Evolutionary conservation across 1,140 invertebrate genomes (phyloP).

Genomic region (Hypsibius dujardini): DNA sequence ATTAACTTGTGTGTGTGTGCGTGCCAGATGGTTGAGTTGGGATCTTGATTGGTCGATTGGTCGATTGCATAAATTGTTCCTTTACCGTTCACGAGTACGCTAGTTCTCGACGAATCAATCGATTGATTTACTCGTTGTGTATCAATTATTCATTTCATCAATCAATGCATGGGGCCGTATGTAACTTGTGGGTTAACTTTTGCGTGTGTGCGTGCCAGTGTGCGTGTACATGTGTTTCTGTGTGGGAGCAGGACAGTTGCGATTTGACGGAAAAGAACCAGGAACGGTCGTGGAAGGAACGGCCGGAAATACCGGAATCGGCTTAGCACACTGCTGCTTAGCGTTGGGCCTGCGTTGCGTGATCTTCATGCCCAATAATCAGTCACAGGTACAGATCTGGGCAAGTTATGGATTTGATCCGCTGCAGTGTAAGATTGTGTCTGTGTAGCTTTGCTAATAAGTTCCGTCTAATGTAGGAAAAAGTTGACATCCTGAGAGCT

Average conservation of each 20-base stretch:
- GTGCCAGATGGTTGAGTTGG: too few species aligned
- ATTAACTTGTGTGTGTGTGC: too few species aligned
- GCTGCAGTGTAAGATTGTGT: not conserved
- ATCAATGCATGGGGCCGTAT: too few species aligned
- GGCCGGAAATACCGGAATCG: slow-evolving; percentile 37
- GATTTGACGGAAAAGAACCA: slow-evolving; percentile 28
- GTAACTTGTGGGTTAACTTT: too few species aligned
- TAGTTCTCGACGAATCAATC: too few species aligned
- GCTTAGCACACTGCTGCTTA: slow-evolving; percentile 34
- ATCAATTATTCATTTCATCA: too few species aligned
- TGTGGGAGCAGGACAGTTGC: slow-evolving; percentile 30
- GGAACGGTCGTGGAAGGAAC: slow-evolving; percentile 35
- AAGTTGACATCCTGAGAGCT: slow-evolving; percentile 31
- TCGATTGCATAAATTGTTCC: too few species aligned
- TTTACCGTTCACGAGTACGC: too few species aligned
- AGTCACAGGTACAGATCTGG: slow-evolving; percentile 31
- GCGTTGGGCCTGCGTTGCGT: slow-evolving; percentile 34
- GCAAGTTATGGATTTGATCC: slow-evolving; percentile 24
- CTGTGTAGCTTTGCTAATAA: slow-evolving; percentile 18
- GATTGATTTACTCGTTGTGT: too few species aligned
- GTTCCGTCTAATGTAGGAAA: slow-evolving; percentile 27
- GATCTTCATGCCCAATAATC: slow-evolving; percentile 36
- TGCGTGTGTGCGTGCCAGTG: not conserved
- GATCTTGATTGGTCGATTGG: too few species aligned
- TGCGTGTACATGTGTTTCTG: slow-evolving; percentile 18